Evolutionary conservation across 1,140 invertebrate genomes (phyloP), one percentile per base, ranked within the genome.

Genomic region (Drosophila novamexicana): DNA sequence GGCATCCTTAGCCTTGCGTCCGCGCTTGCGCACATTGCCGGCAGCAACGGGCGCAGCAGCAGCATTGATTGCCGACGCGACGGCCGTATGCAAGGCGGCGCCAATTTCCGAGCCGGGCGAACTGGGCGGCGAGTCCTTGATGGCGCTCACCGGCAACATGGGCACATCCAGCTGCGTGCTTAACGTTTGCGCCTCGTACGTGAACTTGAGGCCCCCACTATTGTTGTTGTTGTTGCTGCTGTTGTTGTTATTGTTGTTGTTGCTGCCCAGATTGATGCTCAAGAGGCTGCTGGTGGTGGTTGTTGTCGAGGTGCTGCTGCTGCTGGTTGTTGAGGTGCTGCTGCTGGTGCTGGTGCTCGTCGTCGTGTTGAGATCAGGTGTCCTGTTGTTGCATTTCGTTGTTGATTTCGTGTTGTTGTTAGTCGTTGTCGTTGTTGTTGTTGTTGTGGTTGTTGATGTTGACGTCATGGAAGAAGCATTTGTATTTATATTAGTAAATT

Each of bases 51-150:
- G 94, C 65, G 94, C 54, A 0, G 64, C 56, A 61, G 22, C 22
- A 5, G 22, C 22, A 29, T 29, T 69, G 9, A 56, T 34, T 18
- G 49, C 16, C 22, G 66, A 18, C 49, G 62, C 57, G n/a, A 16
- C 39, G 12, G 65, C 62, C 82, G 91, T 39, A 6, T 74, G 63
- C 52, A 77, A 7, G 7, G 68, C 29, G n/a, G 49, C 42, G 86
- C 91, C 79, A 37, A 90, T 77, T 91, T 95, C 95, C 0, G 95
- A 95, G 52, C 94, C 94, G 0, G 95, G 95, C 62, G 95, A 95
- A 77, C 95, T 95, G 1, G 95, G 95, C 3, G 95, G 95, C 1
- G 95, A 95, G 40, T 92, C 91, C 77, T 92, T 92, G n/a, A 92
- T 83, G 32, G 83, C 66, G 16, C 85, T 81, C 3, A 77, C 79